These are phyloP conservation scores for Brachyistius frenatus DNA, from an alignment of 2,113 vertebrate genomes.

Conservation along the genomic window DNA sequence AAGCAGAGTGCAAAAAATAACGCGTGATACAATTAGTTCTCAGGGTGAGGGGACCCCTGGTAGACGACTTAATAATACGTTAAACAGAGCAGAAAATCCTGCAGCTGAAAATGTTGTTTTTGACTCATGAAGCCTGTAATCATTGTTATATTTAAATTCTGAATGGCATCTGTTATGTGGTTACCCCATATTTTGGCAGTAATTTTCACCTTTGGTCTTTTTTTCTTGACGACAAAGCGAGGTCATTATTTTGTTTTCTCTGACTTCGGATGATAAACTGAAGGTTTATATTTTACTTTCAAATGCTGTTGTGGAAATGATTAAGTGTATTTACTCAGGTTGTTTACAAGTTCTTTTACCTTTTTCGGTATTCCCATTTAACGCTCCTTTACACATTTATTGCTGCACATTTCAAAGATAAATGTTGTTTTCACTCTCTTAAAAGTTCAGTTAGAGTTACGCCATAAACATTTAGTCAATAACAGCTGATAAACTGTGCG, in stretches of 20 bases:
- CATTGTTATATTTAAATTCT: constrained; percentile 3
- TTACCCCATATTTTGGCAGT: not conserved
- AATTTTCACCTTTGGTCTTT: not conserved
- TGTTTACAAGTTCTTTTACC: too few species aligned
- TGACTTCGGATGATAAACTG: too few species aligned
- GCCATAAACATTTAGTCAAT: too few species aligned
- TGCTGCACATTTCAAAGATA: too few species aligned
- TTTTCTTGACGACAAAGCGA: not conserved
- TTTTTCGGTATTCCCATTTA: too few species aligned
- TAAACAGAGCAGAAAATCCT: constrained; percentile 3
- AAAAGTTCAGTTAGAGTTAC: too few species aligned
- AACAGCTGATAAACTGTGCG: too few species aligned
- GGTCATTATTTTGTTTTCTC: not conserved
- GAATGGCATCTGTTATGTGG: not conserved
- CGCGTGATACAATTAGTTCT: not conserved
- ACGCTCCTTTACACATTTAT: too few species aligned
- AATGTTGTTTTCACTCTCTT: too few species aligned
- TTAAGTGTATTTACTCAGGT: too few species aligned
- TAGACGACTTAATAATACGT: constrained; percentile 15
- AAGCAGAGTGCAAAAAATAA: not conserved
- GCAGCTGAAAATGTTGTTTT: not conserved
- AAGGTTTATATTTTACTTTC: too few species aligned
- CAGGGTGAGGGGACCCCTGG: not conserved
- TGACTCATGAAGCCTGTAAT: not conserved
- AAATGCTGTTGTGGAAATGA: too few species aligned